Evolutionary conservation across 2,888 invertebrate species (phyloP), one percentile per base, ranked within the genome.

Genomic region (Napeogenes sylphis): DNA sequence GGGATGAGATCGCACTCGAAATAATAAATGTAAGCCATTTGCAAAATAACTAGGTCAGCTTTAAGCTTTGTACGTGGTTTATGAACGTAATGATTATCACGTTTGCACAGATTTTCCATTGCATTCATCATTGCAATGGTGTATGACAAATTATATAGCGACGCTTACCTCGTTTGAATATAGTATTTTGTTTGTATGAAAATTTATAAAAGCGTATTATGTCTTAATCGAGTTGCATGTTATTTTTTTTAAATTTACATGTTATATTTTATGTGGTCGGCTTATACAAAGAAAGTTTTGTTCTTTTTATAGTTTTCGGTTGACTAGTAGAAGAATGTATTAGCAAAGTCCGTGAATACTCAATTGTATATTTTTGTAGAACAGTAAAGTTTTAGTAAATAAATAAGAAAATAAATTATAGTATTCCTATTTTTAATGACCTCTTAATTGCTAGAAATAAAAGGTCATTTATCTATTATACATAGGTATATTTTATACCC

Each of bases 1-100:
- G 81, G 83, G 74, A 73, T 72, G 75, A 65, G 68, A 66, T 68
- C 66, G 59, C 69, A 66, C 67, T 70, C 67, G 64, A 68, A 70
- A 70, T 67, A 63, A 63, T 65, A 68, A 68, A 68, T 65, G 65
- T 70, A 71, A 73, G 72, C 71, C 71, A 72, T 70, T 74, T 71
- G 73, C 68, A 71, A 75, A 75, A 73, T 69, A 71, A 64, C 70
- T 68, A 58, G 71, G 70, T 71, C 70, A 70, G 62, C 62, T 63
- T 65, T 59, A 64, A 56, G 64, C 62, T 68, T 65, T 67, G 67
- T 68, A 69, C 68, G 69, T 68, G 65, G 62, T 61, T 60, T 66
- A 65, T 65, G 68, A 63, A 64, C 62, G 62, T 63, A 64, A 65
- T 69, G 65, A 71, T 68, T 65, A 71, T 58, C 67, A 66, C 68